Percentiles rank a stretch among this genome's conserved stretches.
phyloP scores from a whole-genome alignment of 2,113 vertebrate genomes.

The Carassius gibelio region DNA sequence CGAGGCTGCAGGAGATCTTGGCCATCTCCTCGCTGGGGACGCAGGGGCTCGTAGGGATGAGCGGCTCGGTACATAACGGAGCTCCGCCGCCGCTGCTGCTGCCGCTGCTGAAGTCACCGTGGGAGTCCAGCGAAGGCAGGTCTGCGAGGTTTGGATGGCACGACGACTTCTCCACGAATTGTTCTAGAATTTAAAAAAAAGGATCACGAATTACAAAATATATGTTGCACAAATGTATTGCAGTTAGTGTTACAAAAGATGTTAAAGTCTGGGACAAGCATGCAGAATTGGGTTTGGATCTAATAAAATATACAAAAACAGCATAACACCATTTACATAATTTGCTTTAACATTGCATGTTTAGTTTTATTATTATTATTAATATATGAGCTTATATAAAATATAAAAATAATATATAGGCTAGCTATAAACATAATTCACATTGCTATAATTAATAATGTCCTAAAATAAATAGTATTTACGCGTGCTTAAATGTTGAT shows the following conservation, averaged over 20 bases:
- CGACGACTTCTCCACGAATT: conserved; percentile 96
- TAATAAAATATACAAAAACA: background rate
- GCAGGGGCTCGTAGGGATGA: conserved; percentile 91
- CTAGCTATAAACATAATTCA: background rate
- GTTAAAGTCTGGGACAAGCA: background rate
- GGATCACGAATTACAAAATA: background rate
- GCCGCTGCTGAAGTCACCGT: conserved; percentile 78
- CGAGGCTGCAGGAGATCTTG: conserved; percentile 93
- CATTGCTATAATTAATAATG: background rate
- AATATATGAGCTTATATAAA: background rate
- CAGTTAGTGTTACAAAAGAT: background rate
- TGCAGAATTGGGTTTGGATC: background rate
- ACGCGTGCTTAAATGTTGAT: background rate
- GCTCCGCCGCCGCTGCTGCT: conserved; percentile 61
- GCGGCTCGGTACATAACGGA: conserved; percentile 88
- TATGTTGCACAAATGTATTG: background rate
- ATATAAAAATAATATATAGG: background rate
- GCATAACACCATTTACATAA: conserved; percentile 22
- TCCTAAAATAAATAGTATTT: background rate
- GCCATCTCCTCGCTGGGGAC: conserved; percentile 97
- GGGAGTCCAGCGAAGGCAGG: conserved; percentile 83
- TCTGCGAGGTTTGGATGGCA: conserved; percentile 85
- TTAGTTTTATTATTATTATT: background rate
- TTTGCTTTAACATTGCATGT: background rate
- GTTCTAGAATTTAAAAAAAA: conserved; percentile 75